These are phyloP conservation scores for Pandion haliaetus DNA, from an alignment of 2,113 vertebrate genomes.

Conservation along the genomic window DNA sequence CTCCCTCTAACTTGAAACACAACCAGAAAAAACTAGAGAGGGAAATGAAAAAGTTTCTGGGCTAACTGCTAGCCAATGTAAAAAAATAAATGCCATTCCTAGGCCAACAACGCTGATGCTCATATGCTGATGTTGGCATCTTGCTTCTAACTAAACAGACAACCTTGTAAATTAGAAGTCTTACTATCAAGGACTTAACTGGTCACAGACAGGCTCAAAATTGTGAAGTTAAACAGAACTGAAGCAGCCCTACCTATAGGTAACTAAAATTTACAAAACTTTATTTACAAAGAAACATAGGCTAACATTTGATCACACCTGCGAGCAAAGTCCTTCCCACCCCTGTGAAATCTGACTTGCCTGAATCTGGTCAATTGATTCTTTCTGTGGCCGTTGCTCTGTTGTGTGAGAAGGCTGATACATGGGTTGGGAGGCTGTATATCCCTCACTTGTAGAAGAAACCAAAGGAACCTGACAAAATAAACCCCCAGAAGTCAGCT, in stretches of 20 bases:
- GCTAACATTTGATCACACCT: not conserved
- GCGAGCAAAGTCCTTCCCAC: not conserved
- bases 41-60: not conserved
- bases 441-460: conserved; percentile 86
- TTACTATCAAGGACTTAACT: not conserved
- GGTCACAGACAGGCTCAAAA: not conserved
- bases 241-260: not conserved
- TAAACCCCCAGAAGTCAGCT: conserved; percentile 28
- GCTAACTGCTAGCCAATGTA: not conserved
- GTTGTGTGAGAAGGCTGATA: conserved; percentile 88
- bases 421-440: conserved; percentile 82
- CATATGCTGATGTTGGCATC: not conserved
- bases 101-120: not conserved
- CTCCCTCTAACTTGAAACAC: not conserved
- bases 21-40: not conserved
- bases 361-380: conserved; percentile 91
- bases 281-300: not conserved
- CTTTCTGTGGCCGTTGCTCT: conserved; percentile 86
- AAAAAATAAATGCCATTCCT: not conserved
- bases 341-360: conserved; percentile 66
- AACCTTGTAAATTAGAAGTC: not conserved
- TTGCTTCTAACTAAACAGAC: not conserved
- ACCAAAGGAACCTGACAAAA: conserved; percentile 83
- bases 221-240: not conserved
- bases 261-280: not conserved